Evolutionary conservation across 2,113 vertebrate genomes (phyloP).

Genomic region (Strigops habroptila): DNA sequence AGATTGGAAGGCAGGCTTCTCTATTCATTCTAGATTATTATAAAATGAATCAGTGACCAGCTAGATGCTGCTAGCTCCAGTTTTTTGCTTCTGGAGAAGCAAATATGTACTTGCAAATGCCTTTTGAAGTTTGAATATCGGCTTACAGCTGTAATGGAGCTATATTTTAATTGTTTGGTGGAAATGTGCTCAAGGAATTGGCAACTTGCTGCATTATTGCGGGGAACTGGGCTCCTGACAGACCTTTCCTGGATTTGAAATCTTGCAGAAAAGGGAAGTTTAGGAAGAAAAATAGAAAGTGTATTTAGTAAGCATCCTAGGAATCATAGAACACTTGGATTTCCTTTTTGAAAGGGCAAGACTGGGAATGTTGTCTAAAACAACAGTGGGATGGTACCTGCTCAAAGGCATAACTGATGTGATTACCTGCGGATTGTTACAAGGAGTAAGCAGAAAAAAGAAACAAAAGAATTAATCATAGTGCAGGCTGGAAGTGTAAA

Average conservation of each 20-base stretch:
- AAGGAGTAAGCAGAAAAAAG: neutral
- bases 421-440: neutral
- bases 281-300: neutral
- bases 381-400: neutral
- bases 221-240: neutral
- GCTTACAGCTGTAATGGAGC: neutral
- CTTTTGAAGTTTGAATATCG: neutral
- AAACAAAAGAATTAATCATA: neutral
- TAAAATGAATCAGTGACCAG: neutral
- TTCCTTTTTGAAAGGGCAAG: neutral
- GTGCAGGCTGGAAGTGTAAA: neutral
- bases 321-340: neutral
- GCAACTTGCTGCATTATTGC: neutral
- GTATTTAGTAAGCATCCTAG: neutral
- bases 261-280: neutral
- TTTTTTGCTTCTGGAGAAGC: neutral
- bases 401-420: neutral
- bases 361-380: neutral
- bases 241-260: neutral
- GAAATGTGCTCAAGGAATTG: neutral
- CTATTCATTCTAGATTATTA: neutral
- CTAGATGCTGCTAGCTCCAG: neutral
- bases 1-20: neutral
- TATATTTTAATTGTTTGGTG: neutral
- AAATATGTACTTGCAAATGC: neutral